phyloP scores from a whole-genome alignment of 2,113 vertebrate genomes.

The Prochilodus magdalenae region DNA sequence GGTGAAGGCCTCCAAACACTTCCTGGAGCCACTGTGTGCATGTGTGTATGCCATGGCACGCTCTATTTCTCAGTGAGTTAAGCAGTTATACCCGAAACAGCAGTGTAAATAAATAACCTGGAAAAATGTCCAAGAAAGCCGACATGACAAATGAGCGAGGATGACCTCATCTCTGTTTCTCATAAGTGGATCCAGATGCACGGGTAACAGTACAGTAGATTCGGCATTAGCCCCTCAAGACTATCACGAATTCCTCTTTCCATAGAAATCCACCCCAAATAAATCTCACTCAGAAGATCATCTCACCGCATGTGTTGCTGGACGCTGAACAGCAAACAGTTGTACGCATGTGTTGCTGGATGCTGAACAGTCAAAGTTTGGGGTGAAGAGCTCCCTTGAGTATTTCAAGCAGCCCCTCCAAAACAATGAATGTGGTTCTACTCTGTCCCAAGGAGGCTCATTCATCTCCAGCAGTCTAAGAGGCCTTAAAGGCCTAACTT shows the following conservation, averaged over 20 bases:
- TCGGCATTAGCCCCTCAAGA: too few relatives aligned
- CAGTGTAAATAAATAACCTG: background rate
- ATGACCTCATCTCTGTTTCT: slow-evolving; percentile 13
- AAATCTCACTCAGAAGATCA: background rate
- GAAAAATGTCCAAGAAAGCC: background rate
- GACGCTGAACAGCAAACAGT: background rate
- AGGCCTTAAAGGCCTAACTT: background rate
- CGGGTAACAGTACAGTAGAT: too few relatives aligned
- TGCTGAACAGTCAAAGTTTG: slow-evolving; percentile 1
- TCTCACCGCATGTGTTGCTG: slow-evolving; percentile 15
- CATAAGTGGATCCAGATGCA: background rate
- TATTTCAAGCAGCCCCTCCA: background rate
- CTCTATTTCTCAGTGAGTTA: too few relatives aligned
- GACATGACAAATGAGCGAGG: slow-evolving; percentile 11
- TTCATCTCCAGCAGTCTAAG: background rate
- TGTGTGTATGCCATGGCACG: too few relatives aligned
- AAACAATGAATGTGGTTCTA: background rate
- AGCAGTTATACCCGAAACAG: too few relatives aligned
- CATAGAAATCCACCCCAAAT: background rate
- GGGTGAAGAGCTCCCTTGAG: background rate
- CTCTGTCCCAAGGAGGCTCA: background rate
- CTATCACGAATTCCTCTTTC: background rate
- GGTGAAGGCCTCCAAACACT: too few relatives aligned
- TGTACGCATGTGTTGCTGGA: background rate
- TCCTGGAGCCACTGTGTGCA: too few relatives aligned